Conservation (phyloP, 2,888 invertebrate genomes). For the Argyresthia goedartella region DNA sequence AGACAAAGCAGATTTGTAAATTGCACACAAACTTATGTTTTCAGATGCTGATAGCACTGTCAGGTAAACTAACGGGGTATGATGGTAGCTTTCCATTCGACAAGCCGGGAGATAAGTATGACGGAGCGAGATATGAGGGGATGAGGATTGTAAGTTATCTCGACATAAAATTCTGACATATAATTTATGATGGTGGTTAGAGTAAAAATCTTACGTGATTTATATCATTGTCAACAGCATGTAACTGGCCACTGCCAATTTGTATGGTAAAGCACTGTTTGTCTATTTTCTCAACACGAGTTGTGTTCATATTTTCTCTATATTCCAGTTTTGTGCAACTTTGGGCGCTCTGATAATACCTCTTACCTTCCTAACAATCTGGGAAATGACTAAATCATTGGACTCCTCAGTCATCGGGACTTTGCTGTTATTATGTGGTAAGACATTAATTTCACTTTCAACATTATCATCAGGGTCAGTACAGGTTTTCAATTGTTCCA, state of each 20-base stretch:
- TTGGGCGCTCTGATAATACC: conserved; percentile 90
- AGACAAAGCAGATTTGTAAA: not conserved
- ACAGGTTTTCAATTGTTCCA: too few species aligned
- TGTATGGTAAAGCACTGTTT: too few species aligned
- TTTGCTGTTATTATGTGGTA: conserved; percentile 87
- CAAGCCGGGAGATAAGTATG: conserved; percentile 96
- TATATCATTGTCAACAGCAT: too few species aligned
- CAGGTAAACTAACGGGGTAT: conserved; percentile 93
- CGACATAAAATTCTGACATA: too few species aligned
- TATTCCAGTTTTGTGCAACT: conserved; percentile 88
- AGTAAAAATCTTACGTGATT: too few species aligned
- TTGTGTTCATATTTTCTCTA: too few species aligned
- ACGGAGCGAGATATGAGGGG: conserved; percentile 88
- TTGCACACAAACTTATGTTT: conserved; percentile 19
- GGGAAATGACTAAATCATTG: conserved; percentile 89
- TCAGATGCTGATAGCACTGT: conserved; percentile 94
- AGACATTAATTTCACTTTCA: not conserved
- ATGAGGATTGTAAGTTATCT: conserved; percentile 86
- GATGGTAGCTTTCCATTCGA: conserved; percentile 95
- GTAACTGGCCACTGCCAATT: too few species aligned
- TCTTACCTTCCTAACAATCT: conserved; percentile 86
- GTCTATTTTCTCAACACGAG: too few species aligned
- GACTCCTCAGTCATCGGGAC: conserved; percentile 85
- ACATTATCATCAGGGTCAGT: too few species aligned
- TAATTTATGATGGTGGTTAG: too few species aligned